Evolutionary conservation across 2,113 vertebrate species (phyloP).

Genomic region (Epinephelus fuscoguttatus): DNA sequence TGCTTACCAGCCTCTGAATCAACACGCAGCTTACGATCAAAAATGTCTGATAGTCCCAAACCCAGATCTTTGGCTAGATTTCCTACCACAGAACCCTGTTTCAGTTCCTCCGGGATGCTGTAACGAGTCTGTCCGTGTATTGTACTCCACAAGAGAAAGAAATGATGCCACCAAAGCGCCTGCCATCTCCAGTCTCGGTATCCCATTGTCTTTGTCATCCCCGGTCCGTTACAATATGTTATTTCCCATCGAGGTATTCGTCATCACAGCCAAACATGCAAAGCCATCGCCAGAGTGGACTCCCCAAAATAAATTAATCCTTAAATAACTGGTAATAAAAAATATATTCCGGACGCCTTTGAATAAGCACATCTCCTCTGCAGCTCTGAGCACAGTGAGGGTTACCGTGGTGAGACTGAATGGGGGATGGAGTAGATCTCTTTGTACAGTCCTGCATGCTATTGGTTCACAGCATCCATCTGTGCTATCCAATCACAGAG

Average conservation of each 20-base stretch:
- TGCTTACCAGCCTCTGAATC: constrained; percentile 81
- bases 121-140: constrained; percentile 78
- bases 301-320: background rate
- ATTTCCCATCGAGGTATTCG: constrained; percentile 55
- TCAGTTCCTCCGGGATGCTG: constrained; percentile 84
- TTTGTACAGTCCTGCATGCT: constrained; percentile 30
- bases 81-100: constrained; percentile 83
- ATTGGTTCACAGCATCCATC: constrained; percentile 24
- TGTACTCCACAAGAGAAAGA: constrained; percentile 77
- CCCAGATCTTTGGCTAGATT: constrained; percentile 87
- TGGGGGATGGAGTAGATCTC: constrained; percentile 43
- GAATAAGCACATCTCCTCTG: constrained; percentile 17
- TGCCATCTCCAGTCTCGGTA: constrained; percentile 76
- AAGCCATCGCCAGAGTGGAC: background rate
- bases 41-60: constrained; percentile 82
- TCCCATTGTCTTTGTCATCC: constrained; percentile 76
- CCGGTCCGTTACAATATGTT: constrained; percentile 33
- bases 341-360: background rate
- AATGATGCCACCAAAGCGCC: constrained; percentile 70
- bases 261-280: background rate
- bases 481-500: constrained; percentile 70
- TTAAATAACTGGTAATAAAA: background rate
- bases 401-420: background rate
- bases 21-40: constrained; percentile 83
- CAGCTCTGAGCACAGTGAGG: background rate